Evolutionary conservation across 2,113 vertebrate genomes (phyloP), one percentile per base, ranked within the genome.

Genomic region (Coptodon rendalli): DNA sequence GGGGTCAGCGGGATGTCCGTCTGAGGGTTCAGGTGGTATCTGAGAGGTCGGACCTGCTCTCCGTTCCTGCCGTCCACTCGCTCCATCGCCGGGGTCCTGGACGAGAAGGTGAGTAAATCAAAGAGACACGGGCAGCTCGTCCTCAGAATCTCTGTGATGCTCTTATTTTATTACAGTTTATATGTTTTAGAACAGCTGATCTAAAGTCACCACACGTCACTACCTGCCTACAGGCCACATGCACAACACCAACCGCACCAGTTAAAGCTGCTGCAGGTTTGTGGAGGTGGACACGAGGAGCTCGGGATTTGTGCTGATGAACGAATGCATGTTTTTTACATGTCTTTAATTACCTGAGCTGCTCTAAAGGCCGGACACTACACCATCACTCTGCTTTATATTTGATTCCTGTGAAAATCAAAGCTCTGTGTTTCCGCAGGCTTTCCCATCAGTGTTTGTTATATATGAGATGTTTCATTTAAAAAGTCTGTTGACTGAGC

Each of bases 41-140:
- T 88, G 34, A 96, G 95, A 2, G 96, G 96, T 4, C 87, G 95
- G 34, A 96, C 95, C 87, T 96, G 96, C 34, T 97, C 96, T 6
- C 94, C 93, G 22, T 96, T 96, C 22, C 94, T 88, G 52, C 68
- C 61, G 12, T 96, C 95, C 1, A n/a, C 87, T 22, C 94, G 91
- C 89, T 97, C 96, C 40, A 53, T 93, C 38, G 57, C 93, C 5
- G 95, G 96, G 7, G 95, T 96, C 10, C 96, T 97, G 89, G 9
- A 63, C 4, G 7, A 9, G 2, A 52, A 78, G 45, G 73, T 0
- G 73, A 52, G 16, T 78, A n/a, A 78, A 78, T 52, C 73, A 78
- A 78, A 78, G 45, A 9, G 4, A 13, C 63, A 2, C 9, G 43
- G 14, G 16, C 14, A 2, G 71, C 43, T 29, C 56, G 57, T 61